Evolutionary conservation across 1,140 invertebrate genomes (phyloP).

Genomic region (Drosophila biarmipes): DNA sequence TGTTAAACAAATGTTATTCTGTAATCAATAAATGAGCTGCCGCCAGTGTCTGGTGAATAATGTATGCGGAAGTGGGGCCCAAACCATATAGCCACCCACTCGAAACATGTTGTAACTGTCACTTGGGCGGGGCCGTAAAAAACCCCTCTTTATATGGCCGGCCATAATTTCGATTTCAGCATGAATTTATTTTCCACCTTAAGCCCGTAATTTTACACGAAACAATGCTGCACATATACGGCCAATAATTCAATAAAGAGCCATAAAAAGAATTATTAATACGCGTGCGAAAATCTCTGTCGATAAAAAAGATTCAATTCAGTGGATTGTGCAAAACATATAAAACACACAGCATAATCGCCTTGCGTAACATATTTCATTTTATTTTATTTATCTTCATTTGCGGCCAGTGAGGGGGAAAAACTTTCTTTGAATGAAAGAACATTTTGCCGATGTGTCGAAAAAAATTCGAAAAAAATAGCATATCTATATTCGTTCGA

Average conservation of each 20-base stretch:
- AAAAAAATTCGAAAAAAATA: slow-evolving; percentile 24
- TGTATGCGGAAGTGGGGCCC: slow-evolving; percentile 59
- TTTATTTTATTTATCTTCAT: slow-evolving; percentile 47
- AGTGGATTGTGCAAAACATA: slow-evolving; percentile 15
- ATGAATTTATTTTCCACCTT: slow-evolving; percentile 71
- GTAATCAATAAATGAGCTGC: slow-evolving; percentile 74
- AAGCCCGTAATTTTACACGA: slow-evolving; percentile 69
- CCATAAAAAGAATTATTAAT: slow-evolving; percentile 45
- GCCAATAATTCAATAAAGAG: slow-evolving; percentile 69
- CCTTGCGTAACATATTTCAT: slow-evolving; percentile 70
- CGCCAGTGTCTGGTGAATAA: slow-evolving; percentile 52
- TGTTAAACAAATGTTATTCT: slow-evolving; percentile 80
- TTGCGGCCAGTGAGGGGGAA: neutral
- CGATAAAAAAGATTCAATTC: slow-evolving; percentile 37
- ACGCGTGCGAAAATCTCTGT: slow-evolving; percentile 41
- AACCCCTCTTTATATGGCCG: slow-evolving; percentile 18
- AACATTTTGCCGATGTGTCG: slow-evolving; percentile 17
- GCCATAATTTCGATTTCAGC: slow-evolving; percentile 49
- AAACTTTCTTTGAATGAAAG: slow-evolving; percentile 38
- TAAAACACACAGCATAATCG: slow-evolving; percentile 46
- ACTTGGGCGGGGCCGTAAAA: slow-evolving; percentile 42
- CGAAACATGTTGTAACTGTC: slow-evolving; percentile 73
- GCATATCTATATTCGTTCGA: slow-evolving; percentile 19
- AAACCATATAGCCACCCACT: slow-evolving; percentile 16
- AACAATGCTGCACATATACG: slow-evolving; percentile 45